Percentiles rank a stretch among this genome's conserved stretches.
phyloP scores from a whole-genome alignment of 2,888 invertebrate genomes.

The Lissonota sp. region DNA sequence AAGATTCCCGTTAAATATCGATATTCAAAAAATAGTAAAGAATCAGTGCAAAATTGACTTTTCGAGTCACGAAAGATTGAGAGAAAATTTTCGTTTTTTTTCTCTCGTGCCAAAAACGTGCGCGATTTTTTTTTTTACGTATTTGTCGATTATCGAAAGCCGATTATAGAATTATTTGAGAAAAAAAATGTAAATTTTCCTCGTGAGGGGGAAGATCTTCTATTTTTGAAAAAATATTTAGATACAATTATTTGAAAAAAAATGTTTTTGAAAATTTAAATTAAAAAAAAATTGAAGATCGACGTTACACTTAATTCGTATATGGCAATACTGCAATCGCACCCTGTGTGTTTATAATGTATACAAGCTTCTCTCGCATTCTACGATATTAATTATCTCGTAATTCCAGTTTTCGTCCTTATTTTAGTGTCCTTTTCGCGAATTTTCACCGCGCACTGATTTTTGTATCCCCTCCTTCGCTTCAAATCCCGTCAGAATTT shows the following conservation, averaged over 20 bases:
- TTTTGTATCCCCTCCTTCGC: background rate
- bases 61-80: background rate
- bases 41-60: background rate
- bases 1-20: conserved; percentile 8
- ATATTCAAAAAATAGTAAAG: background rate
- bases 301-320: conserved; percentile 38
- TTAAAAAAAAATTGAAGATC: conserved; percentile 15
- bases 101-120: conserved; percentile 10
- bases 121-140: conserved; percentile 15
- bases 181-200: background rate
- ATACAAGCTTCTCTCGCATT: conserved; percentile 50
- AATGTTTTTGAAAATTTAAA: background rate
- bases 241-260: background rate
- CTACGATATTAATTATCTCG: conserved; percentile 49
- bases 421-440: background rate
- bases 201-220: too few species aligned
- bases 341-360: conserved; percentile 49
- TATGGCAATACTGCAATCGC: conserved; percentile 62
- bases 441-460: conserved; percentile 6
- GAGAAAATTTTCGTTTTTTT: conserved; percentile 20
- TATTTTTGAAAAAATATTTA: too few species aligned
- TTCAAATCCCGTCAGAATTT: background rate
- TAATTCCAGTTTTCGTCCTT: conserved; percentile 9
- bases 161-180: conserved; percentile 12
- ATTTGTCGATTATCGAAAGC: conserved; percentile 18